Evolutionary conservation across 2,888 invertebrate species (phyloP), one percentile per base, ranked within the genome.

Genomic region (Mimas tiliae): DNA sequence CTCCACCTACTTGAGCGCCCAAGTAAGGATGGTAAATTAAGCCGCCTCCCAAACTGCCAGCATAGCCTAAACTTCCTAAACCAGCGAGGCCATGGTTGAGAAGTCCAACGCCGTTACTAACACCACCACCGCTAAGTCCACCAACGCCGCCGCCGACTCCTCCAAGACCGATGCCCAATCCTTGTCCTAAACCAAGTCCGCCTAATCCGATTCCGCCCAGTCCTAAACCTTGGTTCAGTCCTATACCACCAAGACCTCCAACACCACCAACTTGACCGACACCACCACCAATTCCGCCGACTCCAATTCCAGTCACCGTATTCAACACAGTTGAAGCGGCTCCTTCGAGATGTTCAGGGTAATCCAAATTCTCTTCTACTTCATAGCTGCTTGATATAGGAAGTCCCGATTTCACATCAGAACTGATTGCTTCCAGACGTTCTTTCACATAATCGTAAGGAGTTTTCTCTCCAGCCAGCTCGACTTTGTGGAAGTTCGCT

Each of bases 341-440:
- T 78, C 89, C 91, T 76, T 90, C 85, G 6, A 90, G 78, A 27
- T 86, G 80, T 68, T 93, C 93, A 14, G 95, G 95, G 76, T 95
- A 95, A 77, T 95, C 95, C 68, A 89, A 93, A 81, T 94, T 94
- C 85, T 95, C 95, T 81, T 94, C 94, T 50, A 95, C 94, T 85
- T 94, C 94, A 74, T 95, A 95, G 48, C 94, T 94, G 66, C 85
- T 90, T 0, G 94, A 90, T 50, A 91, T 66, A 33, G 92, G 92
- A 69, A 91, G 63, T 76, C 93, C 93, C 69, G 85, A 77, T 68
- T 76, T 85, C 9, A 75, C 69, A 67, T 93, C 90, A 21, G 82
- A 81, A 12, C 84, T 81, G 34, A 93, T 80, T 14, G 86, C 74
- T 69, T 92, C 89, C 73, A 93, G 79, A 3, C 87, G 84, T 69